phyloP scores from a whole-genome alignment of 2,888 invertebrate genomes.

The Ophonus ardosiacus region DNA sequence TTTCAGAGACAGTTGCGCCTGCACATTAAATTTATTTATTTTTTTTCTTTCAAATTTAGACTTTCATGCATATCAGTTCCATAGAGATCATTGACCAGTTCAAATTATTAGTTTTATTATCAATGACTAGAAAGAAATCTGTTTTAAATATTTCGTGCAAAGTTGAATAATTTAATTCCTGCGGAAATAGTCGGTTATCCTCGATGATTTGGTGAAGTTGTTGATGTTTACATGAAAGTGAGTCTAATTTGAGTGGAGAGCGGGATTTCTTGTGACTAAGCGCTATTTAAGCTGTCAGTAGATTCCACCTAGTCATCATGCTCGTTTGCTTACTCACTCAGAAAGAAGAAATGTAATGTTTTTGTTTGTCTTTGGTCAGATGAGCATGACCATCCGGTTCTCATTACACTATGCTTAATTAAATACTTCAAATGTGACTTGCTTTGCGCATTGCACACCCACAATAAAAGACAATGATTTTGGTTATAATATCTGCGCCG shows the following conservation, averaged over 20 bases:
- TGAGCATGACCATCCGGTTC: conserved; percentile 56
- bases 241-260: conserved; percentile 21
- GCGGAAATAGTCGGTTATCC: not conserved
- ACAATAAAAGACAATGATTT: not conserved
- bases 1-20: no score
- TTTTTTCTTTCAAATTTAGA: no score
- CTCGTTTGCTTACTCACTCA: conserved; percentile 49
- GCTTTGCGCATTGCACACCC: not conserved
- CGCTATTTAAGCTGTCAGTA: conserved; percentile 27
- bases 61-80: no score
- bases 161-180: not conserved
- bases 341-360: conserved; percentile 41
- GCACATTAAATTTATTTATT: no score
- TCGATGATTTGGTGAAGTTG: conserved; percentile 8
- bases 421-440: conserved; percentile 28
- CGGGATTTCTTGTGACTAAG: conserved; percentile 38
- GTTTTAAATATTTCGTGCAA: not conserved
- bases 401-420: conserved; percentile 49
- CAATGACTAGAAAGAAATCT: no score
- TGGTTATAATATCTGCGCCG: not conserved
- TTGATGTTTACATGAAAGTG: conserved; percentile 44
- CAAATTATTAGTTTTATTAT: no score
- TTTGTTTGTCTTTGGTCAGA: conserved; percentile 50
- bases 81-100: no score
- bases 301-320: conserved; percentile 22